Evolutionary conservation across 2,888 invertebrate genomes (phyloP).

Genomic region (Seladonia tumulorum): DNA sequence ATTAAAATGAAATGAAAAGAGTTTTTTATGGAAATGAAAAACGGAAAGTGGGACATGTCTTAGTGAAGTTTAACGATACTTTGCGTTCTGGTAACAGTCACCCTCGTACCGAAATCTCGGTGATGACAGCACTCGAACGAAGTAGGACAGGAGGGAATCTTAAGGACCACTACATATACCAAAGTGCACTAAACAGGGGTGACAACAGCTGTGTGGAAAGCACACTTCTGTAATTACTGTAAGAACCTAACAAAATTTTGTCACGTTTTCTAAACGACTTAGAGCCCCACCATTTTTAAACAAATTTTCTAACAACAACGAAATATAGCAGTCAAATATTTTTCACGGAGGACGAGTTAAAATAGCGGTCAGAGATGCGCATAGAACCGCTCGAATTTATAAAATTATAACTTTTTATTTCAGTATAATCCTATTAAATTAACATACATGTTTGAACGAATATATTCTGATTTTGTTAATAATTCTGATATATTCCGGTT

Average conservation of each 20-base stretch:
- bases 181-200: conserved; percentile 44
- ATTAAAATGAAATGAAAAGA: not conserved
- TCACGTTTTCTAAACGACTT: not conserved
- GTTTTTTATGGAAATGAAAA: not conserved
- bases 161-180: conserved; percentile 42
- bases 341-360: not conserved
- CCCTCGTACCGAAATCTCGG: conserved; percentile 48
- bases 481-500: no score
- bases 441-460: no score
- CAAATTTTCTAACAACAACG: not conserved
- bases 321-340: not conserved
- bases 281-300: no score
- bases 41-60: not conserved
- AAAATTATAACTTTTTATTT: not conserved
- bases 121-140: conserved; percentile 43
- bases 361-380: not conserved
- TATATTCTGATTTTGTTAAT: not conserved
- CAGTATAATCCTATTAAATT: no score
- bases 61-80: not conserved
- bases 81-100: conserved; percentile 20
- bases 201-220: conserved; percentile 41
- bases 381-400: not conserved
- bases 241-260: conserved; percentile 24
- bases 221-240: conserved; percentile 47
- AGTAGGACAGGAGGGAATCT: conserved; percentile 52